Conservation (phyloP, 1,140 invertebrate species). For the Apis laboriosa region DNA sequence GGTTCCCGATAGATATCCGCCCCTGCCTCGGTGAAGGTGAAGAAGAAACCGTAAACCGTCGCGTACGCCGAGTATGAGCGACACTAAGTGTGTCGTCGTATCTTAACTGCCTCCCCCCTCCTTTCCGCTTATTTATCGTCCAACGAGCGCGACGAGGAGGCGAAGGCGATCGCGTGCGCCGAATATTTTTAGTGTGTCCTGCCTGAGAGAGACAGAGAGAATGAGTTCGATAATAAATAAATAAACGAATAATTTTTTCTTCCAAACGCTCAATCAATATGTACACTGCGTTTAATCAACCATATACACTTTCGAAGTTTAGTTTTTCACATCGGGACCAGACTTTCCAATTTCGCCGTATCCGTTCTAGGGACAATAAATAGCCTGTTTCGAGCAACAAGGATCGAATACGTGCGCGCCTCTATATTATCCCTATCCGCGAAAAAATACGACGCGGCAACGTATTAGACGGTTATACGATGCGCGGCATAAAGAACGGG, state of each 20-base stretch:
- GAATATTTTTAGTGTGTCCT: slow-evolving; percentile 57
- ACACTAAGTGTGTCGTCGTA: slow-evolving; percentile 62
- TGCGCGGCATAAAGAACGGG: neutral
- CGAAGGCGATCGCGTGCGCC: slow-evolving; percentile 40
- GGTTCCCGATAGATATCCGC: slow-evolving; percentile 43
- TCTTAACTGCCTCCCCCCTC: slow-evolving; percentile 47
- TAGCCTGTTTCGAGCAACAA: neutral
- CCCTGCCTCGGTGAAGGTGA: slow-evolving; percentile 20
- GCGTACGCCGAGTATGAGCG: slow-evolving; percentile 32
- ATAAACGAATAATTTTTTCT: neutral
- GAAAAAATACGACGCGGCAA: neutral
- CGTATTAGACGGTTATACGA: slow-evolving; percentile 7
- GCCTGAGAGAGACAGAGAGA: neutral
- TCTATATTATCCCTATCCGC: neutral
- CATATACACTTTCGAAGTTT: too few species aligned
- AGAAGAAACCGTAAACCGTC: too few species aligned
- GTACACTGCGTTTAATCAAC: too few species aligned
- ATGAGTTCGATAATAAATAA: too few species aligned
- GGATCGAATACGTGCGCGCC: neutral
- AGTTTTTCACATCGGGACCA: neutral
- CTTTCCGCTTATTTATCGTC: slow-evolving; percentile 58
- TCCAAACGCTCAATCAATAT: too few species aligned
- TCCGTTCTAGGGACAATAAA: slow-evolving; percentile 1
- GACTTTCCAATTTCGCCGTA: neutral
- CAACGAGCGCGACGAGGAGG: slow-evolving; percentile 34